Conservation (phyloP, 1,140 invertebrate species). For the Holotrichia oblita region DNA sequence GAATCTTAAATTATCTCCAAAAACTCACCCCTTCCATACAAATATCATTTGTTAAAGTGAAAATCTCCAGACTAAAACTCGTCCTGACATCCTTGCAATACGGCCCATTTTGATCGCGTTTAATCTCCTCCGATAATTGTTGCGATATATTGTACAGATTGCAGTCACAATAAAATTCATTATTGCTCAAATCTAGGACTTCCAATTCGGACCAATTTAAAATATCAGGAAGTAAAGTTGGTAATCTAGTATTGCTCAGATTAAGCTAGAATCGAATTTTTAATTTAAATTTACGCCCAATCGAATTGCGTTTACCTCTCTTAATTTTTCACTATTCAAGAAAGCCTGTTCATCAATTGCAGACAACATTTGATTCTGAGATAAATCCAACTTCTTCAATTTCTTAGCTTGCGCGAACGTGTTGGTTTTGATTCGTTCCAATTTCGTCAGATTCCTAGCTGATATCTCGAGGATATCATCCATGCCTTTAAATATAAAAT, state of each 20-base stretch:
- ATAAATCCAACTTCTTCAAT: slow-evolving; percentile 64
- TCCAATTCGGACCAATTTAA: slow-evolving; percentile 50
- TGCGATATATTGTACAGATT: slow-evolving; percentile 58
- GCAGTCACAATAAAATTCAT: slow-evolving; percentile 71
- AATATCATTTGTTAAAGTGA: slow-evolving; percentile 40
- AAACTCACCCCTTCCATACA: slow-evolving; percentile 44
- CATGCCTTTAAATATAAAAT: slow-evolving; percentile 60
- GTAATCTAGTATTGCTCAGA: slow-evolving; percentile 7
- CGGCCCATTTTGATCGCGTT: slow-evolving; percentile 49
- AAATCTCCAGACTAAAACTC: slow-evolving; percentile 7
- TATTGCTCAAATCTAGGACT: slow-evolving; percentile 64
- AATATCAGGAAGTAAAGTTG: slow-evolving; percentile 20
- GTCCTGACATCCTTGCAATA: slow-evolving; percentile 46
- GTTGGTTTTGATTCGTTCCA: slow-evolving; percentile 65
- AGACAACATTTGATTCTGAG: slow-evolving; percentile 62
- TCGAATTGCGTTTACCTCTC: slow-evolving; percentile 62
- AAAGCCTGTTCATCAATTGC: slow-evolving; percentile 66
- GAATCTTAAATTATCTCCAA: neutral
- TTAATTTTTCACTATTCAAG: slow-evolving; percentile 61
- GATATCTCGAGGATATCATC: slow-evolving; percentile 65
- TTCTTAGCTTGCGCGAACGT: slow-evolving; percentile 64
- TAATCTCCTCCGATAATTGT: slow-evolving; percentile 49
- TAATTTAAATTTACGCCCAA: neutral
- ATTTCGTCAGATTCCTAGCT: slow-evolving; percentile 64
- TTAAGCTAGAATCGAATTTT: slow-evolving; percentile 11